These are phyloP conservation scores for Ectemnius cavifrons DNA, from an alignment of 2,888 invertebrate genomes.

Conservation along the genomic window DNA sequence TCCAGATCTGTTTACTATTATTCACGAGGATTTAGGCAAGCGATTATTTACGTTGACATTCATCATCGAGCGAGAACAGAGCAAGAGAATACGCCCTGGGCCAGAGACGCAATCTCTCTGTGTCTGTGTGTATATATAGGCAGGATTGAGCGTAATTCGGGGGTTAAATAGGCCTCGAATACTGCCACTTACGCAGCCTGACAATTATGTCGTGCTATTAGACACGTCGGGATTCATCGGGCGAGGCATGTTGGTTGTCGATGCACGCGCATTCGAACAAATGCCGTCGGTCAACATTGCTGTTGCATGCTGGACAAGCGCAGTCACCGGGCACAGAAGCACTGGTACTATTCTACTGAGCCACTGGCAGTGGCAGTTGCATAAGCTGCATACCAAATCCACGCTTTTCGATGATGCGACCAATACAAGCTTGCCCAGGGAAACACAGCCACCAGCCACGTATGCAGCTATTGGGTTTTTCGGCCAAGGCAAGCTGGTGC, in stretches of 20 bases:
- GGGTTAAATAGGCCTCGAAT: constrained; percentile 36
- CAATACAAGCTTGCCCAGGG: too few relatives aligned
- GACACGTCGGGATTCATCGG: constrained; percentile 38
- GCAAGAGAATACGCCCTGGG: constrained; percentile 44
- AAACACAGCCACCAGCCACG: too few relatives aligned
- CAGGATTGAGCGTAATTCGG: too few relatives aligned
- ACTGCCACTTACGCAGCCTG: constrained; percentile 33
- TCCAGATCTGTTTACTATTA: constrained; percentile 21
- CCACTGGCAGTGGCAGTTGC: background rate
- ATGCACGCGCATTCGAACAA: constrained; percentile 42
- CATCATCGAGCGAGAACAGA: constrained; percentile 33
- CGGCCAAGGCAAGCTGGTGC: too few relatives aligned
- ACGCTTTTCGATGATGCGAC: background rate
- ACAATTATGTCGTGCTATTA: constrained; percentile 47
- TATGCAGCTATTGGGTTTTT: too few relatives aligned
- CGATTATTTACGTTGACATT: constrained; percentile 47
- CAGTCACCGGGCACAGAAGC: constrained; percentile 4
- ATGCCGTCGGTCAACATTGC: constrained; percentile 49
- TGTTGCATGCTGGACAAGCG: constrained; percentile 23
- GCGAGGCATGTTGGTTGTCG: constrained; percentile 12
- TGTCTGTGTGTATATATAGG: too few relatives aligned
- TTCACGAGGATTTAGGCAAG: background rate
- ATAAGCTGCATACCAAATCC: constrained; percentile 4
- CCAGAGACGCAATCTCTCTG: constrained; percentile 23
- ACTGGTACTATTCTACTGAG: too few relatives aligned